A percentile compares a stretch with the other conserved stretches of the same genome.
phyloP scores from a whole-genome alignment of 2,888 invertebrate species.

The Zaprionus obscuricornis region DNA sequence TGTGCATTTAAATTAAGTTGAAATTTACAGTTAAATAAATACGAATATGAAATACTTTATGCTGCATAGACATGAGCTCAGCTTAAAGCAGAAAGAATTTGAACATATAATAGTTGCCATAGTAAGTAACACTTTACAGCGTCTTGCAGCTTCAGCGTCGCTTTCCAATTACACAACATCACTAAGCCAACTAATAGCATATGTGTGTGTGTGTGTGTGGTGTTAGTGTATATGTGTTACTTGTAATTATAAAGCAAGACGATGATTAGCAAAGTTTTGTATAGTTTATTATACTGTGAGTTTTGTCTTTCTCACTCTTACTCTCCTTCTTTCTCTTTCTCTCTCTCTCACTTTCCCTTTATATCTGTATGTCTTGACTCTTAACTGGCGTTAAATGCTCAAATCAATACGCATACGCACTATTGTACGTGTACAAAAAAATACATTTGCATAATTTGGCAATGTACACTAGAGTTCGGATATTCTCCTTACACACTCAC shows the following conservation, averaged over 20 bases:
- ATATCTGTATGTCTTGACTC: not conserved
- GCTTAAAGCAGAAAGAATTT: constrained; percentile 24
- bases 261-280: constrained; percentile 21
- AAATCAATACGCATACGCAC: constrained; percentile 66
- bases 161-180: constrained; percentile 10
- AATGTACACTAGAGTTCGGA: constrained; percentile 62
- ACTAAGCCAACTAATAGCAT: not conserved
- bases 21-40: not conserved
- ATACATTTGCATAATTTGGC: constrained; percentile 72
- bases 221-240: not conserved
- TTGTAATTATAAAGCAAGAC: constrained; percentile 26
- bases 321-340: no score
- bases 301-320: no score
- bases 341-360: no score
- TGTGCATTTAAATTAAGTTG: no score
- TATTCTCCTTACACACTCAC: constrained; percentile 37
- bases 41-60: not conserved
- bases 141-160: not conserved
- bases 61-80: not conserved
- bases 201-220: no score
- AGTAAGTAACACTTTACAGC: constrained; percentile 5
- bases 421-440: no score
- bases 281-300: constrained; percentile 33
- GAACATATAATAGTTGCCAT: constrained; percentile 8
- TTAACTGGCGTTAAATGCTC: constrained; percentile 19